These are phyloP conservation scores for Catagonus wagneri DNA, from an alignment of 2,113 vertebrate genomes.

Conservation along the genomic window DNA sequence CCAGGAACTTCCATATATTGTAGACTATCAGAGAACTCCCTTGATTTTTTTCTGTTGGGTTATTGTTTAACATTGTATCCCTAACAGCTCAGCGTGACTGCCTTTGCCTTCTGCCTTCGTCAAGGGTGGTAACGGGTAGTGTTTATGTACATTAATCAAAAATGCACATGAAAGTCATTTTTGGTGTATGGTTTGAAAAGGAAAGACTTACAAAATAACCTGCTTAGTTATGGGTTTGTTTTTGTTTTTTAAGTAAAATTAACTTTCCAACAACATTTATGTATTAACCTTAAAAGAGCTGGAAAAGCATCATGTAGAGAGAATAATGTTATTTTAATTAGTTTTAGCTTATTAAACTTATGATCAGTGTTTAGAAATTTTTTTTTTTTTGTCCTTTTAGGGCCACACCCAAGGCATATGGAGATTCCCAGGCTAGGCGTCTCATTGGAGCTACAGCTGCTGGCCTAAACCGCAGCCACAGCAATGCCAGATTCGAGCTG, in stretches of 20 bases:
- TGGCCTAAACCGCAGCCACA: too few relatives aligned
- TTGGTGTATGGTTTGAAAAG: neutral
- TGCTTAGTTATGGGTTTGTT: neutral
- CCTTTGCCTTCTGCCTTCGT: neutral
- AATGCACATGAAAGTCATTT: neutral
- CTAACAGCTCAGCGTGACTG: conserved; percentile 57
- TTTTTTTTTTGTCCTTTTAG: too few relatives aligned
- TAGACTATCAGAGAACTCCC: too few relatives aligned
- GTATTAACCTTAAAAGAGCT: neutral
- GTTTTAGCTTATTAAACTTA: neutral
- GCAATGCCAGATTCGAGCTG: too few relatives aligned
- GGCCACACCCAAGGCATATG: too few relatives aligned
- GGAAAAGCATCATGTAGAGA: neutral
- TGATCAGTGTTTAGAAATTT: neutral
- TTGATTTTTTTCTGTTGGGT: conserved; percentile 32
- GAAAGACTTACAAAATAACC: neutral
- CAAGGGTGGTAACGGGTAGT: fast-evolving
- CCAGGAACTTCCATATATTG: too few relatives aligned
- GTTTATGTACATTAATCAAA: too few relatives aligned
- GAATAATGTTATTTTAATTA: neutral
- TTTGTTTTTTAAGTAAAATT: neutral
- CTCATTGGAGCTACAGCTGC: too few relatives aligned
- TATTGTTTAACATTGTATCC: conserved; percentile 73
- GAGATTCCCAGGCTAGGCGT: too few relatives aligned
- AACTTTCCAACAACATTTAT: neutral